phyloP scores from a whole-genome alignment of 2,797 vertebrate genomes.

The Lophotriccus pileatus region DNA sequence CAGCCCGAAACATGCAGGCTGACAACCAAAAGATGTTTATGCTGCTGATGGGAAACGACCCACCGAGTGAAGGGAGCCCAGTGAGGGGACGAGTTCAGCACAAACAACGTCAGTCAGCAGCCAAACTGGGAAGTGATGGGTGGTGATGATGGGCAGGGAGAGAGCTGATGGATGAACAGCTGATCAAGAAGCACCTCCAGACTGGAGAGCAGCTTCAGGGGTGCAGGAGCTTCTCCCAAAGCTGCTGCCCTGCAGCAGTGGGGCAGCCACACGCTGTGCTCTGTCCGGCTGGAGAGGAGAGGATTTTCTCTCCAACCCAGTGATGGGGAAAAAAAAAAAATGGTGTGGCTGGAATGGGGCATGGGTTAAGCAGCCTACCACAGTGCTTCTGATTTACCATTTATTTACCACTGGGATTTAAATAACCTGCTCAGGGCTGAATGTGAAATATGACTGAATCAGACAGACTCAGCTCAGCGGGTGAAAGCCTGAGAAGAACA shows the following conservation, averaged over 20 bases:
- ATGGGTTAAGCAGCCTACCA: not conserved
- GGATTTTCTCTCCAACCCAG: not conserved
- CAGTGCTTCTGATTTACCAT: not conserved
- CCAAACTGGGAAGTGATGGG: accelerated
- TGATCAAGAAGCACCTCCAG: not conserved
- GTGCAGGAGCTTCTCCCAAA: not conserved
- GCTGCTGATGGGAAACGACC: not conserved
- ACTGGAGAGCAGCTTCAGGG: not conserved
- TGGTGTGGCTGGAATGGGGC: not conserved
- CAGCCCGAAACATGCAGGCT: accelerated
- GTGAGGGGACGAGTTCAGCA: not conserved
- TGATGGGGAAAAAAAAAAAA: not conserved
- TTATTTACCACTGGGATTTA: not conserved
- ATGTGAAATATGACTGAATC: not conserved
- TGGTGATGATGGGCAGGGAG: not conserved
- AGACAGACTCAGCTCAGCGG: not conserved
- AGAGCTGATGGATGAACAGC: not conserved
- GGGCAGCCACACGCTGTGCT: not conserved
- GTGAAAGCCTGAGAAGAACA: not conserved
- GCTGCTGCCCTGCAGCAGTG: not conserved
- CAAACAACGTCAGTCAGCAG: not conserved
- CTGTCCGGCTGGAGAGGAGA: not conserved
- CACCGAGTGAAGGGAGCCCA: accelerated
- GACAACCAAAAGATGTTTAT: not conserved
- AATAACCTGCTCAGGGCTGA: not conserved